Evolutionary conservation across 2,113 vertebrate species (phyloP), one percentile per base, ranked within the genome.

Genomic region (Beaufortia kweichowensis): DNA sequence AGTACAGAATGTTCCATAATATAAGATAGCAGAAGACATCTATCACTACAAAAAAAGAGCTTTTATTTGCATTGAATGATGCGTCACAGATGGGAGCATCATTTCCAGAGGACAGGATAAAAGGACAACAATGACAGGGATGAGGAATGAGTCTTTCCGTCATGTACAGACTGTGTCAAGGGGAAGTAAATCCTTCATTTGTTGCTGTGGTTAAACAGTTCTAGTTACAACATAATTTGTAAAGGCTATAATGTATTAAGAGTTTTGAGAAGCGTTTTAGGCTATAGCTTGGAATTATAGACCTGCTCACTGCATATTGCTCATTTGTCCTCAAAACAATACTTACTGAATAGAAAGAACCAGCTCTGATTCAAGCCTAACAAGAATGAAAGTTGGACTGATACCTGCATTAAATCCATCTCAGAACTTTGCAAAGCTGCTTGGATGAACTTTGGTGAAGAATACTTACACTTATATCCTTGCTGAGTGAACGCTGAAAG

Each of bases 401-500:
- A 48, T 17, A 17, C 43, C 15, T 46, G 43, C 15, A 15, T 4
- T 15, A 4, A 15, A 46, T 15, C 43, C 43, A 15, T 46, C 43
- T 14, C 11, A 17, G 12, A 46, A 46, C 1, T 48, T 14, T 48
- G 15, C 43, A 46, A 17, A 12, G 3, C 43, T 46, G 43, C 43
- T 17, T 48, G 43, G 17, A 14, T 15, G 43, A 48, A 48, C 17
- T n/a, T n/a, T n/a, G n/a, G n/a, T 7, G 10, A 10, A 39, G 35
- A 28, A 14, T 23, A 69, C 91, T 90, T 76, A 95, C 94, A 83
- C 90, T 66, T 33, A 95, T 89, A 55, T 84, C 87, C 11, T 92
- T 91, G 75, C 85, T 48, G 7, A 95, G 84, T 0, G 94, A 94
- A 26, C 79, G 48, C 10, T 88, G 63, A 61, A 85, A 91, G 2